Base-by-base conservation (phyloP, 2,888 invertebrate species). In the Torymus aiolomorphi region DNA sequence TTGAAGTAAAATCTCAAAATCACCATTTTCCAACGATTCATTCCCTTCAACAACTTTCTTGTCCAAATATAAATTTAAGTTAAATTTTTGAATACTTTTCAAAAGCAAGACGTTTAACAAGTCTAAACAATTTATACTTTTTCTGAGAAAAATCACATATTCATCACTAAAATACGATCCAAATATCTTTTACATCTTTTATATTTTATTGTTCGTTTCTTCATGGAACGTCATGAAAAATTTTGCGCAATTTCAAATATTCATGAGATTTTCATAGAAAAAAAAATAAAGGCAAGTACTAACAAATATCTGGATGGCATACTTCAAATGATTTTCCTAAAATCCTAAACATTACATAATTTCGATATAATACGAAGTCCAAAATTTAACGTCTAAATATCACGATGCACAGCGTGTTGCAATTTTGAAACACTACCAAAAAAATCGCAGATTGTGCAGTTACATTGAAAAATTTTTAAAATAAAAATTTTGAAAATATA, bases 311-410 rank as follows among this genome's bases (percentile, higher is more conserved):
- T 49, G 62, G 8, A 62, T 24, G 56, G 63, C 24, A 24, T 24
- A 31, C 11, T 70, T 62, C 13, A 18, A 42, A 42, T 42, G 8
- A 65, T 31, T 75, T 56, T 51, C 49, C 16, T 57, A 18, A 69
- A 69, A 12, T 42, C 42, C 42, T 42, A 42, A 42, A 8, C 42
- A 42, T 42, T 20, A 49, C 24, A 10, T 20, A 52, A 14, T 69
- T 69, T 71, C 20, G 18, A 52, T 77, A 51, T 42, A 65, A 73
- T 54, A 63, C 24, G 31, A 24, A 11, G 12, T 42, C 11, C 20
- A 31, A 61, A 61, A 56, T 80, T 65, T 69, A 57, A 51, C 42
- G 62, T 61, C 87, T 88, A 88, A 89, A 89, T 89, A 89, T 89
- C 89, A 89, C 89, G 83, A 84, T 81, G 78, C 78, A 65, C 63